A percentile compares a stretch with the other conserved stretches of the same genome.
phyloP scores from a whole-genome alignment of 2,113 vertebrate genomes.

The Myanophis thanlyinensis region DNA sequence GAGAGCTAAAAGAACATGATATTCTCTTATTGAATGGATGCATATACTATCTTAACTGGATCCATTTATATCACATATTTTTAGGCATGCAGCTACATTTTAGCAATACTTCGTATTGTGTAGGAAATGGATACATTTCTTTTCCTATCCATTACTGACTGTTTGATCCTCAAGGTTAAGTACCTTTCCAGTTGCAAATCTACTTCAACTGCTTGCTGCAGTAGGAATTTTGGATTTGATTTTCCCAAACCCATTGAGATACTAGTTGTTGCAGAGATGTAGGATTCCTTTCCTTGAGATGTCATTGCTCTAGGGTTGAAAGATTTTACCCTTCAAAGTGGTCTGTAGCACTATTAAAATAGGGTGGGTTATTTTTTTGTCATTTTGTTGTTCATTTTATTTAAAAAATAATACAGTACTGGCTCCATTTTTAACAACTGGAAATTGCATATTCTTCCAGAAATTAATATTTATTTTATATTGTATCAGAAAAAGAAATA shows the following conservation, averaged over 20 bases:
- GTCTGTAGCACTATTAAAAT: background rate
- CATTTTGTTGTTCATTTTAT: background rate
- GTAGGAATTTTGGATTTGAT: background rate
- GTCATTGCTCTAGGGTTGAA: background rate
- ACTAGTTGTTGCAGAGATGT: background rate
- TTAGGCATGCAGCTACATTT: background rate
- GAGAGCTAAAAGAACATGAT: background rate
- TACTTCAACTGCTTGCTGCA: background rate
- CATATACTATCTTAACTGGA: background rate
- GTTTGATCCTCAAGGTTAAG: background rate
- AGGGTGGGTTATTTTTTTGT: background rate
- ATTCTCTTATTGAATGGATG: background rate
- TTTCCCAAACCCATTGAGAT: too few relatives aligned
- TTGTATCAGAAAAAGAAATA: background rate
- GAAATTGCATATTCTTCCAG: background rate
- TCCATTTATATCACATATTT: background rate
- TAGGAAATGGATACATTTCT: background rate
- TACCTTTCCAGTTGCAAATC: background rate
- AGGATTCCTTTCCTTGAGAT: background rate
- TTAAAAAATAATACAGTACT: background rate
- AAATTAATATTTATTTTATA: slow-evolving; percentile 2
- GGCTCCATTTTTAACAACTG: background rate
- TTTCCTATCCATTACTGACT: background rate
- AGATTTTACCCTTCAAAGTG: background rate
- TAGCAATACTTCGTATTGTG: background rate